Base-by-base conservation (phyloP, 2,888 invertebrate genomes). In the Allacma fusca region DNA sequence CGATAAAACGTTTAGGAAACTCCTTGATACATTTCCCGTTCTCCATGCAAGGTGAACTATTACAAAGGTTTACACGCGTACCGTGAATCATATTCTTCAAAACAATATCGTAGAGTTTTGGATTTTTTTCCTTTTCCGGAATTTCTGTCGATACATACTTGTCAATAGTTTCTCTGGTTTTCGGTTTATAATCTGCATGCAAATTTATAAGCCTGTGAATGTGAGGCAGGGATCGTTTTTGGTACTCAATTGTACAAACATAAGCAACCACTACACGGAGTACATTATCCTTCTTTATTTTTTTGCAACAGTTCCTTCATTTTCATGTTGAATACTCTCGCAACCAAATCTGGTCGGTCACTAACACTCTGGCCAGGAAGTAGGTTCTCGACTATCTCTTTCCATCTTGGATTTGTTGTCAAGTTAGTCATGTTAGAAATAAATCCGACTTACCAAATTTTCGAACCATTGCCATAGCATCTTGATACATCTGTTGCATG, bases 311-410 rank as follows among this genome's bases (percentile, higher is more conserved):
- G 78, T 77, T 82, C 83, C 64, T 85, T 82, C 43, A 85, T 78
- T 83, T 85, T 86, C 28, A 84, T 76, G 72, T 85, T 78, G 81
- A 86, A 87, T 29, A 86, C 84, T 73, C 86, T 82, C 40, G 85
- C 84, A 16, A 86, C 84, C 59, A 88, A 79, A 80, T 87, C 86
- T 5, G 86, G 86, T 65, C 87, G 81, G 83, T 87, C 83, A 62
- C 80, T 78, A 5, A 85, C 79, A 78, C 79, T 79, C 82, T 86
- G 84, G 24, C 81, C 12, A 0, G 13, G 21, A 13, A 75, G 23
- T 26, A 87, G 75, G 80, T 85, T 85, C 72, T 85, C 84, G 28
- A 64, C 16, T 57, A 79, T 79, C 50, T 76, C 79, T 13, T 44
- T 19, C 79, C 79, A 79, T 50, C 57, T 57, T 4, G 79, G 76